Conservation (phyloP, 1,140 invertebrate genomes). For the Drosophila lowei region DNA sequence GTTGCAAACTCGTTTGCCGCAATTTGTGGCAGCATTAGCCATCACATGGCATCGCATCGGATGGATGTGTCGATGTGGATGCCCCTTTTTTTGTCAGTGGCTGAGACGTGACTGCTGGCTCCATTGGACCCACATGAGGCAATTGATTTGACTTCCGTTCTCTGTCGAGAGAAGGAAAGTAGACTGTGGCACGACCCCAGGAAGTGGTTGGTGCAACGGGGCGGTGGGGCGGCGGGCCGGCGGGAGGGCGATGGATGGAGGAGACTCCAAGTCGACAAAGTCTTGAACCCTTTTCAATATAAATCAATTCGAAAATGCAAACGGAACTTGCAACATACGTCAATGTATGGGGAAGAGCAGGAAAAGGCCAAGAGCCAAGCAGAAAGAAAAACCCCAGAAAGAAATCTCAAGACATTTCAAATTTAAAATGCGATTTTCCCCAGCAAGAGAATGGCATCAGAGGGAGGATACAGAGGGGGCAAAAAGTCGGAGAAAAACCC, state of each 20-base stretch:
- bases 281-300: constrained; percentile 75
- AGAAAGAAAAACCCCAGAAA: constrained; percentile 22
- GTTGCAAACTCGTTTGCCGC: constrained; percentile 76
- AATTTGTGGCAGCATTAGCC: constrained; percentile 70
- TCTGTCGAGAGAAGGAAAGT: constrained; percentile 16
- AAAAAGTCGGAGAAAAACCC: constrained; percentile 3
- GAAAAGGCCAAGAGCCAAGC: constrained; percentile 24
- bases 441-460: constrained; percentile 24
- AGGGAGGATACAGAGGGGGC: neutral
- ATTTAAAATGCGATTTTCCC: constrained; percentile 78
- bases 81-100: constrained; percentile 17
- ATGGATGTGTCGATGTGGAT: constrained; percentile 13
- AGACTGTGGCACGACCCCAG: constrained; percentile 35
- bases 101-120: constrained; percentile 41
- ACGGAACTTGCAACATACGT: constrained; percentile 73
- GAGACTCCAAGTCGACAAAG: constrained; percentile 39
- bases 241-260: neutral
- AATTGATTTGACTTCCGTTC: constrained; percentile 78
- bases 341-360: constrained; percentile 43
- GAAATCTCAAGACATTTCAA: constrained; percentile 81
- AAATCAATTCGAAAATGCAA: constrained; percentile 73
- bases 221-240: too few species aligned
- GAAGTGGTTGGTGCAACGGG: constrained; percentile 55
- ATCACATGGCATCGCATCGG: neutral
- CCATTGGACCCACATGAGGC: constrained; percentile 27